Conservation (phyloP, 2,113 vertebrate genomes). For the Prochilodus magdalenae region DNA sequence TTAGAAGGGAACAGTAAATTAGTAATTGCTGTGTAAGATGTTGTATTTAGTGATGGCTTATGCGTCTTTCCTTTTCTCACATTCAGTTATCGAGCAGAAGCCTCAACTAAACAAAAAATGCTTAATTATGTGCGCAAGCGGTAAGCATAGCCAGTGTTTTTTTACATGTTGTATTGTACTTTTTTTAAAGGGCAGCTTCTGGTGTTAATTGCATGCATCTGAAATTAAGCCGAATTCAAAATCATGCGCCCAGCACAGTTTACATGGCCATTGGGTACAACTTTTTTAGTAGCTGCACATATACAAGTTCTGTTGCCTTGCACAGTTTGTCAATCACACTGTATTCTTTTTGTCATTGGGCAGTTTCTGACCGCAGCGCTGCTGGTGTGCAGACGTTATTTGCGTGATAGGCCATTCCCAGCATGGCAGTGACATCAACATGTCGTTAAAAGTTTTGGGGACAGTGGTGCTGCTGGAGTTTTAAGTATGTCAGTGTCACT, state of each 20-base stretch:
- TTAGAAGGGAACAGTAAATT: slow-evolving; percentile 21
- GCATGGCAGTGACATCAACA: not conserved
- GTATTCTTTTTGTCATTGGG: not conserved
- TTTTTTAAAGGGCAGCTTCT: slow-evolving; percentile 46
- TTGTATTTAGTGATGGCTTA: slow-evolving; percentile 55
- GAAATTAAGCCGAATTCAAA: slow-evolving; percentile 39
- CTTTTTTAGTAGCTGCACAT: not conserved
- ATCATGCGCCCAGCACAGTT: slow-evolving; percentile 12
- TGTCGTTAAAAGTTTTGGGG: not conserved
- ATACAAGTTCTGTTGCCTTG: not conserved
- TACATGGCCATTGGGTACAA: not conserved
- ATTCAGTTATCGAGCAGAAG: slow-evolving; percentile 79
- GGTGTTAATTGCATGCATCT: slow-evolving; percentile 53
- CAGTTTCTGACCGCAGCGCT: not conserved
- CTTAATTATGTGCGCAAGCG: slow-evolving; percentile 81
- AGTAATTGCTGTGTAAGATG: slow-evolving; percentile 46
- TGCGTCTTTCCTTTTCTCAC: slow-evolving; percentile 69
- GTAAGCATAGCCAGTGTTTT: slow-evolving; percentile 72
- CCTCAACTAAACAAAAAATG: slow-evolving; percentile 82
- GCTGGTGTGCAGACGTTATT: not conserved
- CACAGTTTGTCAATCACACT: not conserved
- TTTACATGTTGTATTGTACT: slow-evolving; percentile 57
- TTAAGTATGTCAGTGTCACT: not conserved
- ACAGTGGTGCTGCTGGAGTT: no score
- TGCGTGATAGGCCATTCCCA: not conserved